Evolutionary conservation across 2,888 invertebrate species (phyloP).

Genomic region (Limnephilus auricula): DNA sequence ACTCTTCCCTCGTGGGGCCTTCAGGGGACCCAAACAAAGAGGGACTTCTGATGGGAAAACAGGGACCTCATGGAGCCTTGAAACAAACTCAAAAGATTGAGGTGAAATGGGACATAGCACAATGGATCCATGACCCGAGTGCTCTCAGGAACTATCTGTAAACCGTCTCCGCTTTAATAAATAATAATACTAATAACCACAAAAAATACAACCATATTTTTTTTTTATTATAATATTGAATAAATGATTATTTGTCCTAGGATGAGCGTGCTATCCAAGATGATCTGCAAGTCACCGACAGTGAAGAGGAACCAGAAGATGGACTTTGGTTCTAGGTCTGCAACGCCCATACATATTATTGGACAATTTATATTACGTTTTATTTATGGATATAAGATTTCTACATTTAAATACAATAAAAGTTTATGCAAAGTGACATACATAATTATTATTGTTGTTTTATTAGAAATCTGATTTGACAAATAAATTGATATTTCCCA

Average conservation of each 20-base stretch:
- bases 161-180: too few species aligned
- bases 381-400: not conserved
- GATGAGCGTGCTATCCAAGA: slow-evolving; percentile 77
- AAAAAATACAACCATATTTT: not conserved
- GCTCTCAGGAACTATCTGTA: too few species aligned
- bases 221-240: not conserved
- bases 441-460: not conserved
- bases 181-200: too few species aligned
- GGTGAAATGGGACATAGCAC: too few species aligned
- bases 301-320: slow-evolving; percentile 76
- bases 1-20: too few species aligned
- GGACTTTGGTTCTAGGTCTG: slow-evolving; percentile 75
- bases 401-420: not conserved
- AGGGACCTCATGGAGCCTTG: too few species aligned
- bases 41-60: too few species aligned
- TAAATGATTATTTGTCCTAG: slow-evolving; percentile 68
- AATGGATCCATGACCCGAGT: too few species aligned
- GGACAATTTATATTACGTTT: not conserved
- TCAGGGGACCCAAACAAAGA: too few species aligned
- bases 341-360: not conserved
- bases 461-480: not conserved
- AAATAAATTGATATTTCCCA: too few species aligned
- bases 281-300: slow-evolving; percentile 76
- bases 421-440: not conserved
- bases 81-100: too few species aligned